These are phyloP conservation scores for Drosophila seclusa DNA, from an alignment of 2,888 invertebrate species.

Conservation along the genomic window DNA sequence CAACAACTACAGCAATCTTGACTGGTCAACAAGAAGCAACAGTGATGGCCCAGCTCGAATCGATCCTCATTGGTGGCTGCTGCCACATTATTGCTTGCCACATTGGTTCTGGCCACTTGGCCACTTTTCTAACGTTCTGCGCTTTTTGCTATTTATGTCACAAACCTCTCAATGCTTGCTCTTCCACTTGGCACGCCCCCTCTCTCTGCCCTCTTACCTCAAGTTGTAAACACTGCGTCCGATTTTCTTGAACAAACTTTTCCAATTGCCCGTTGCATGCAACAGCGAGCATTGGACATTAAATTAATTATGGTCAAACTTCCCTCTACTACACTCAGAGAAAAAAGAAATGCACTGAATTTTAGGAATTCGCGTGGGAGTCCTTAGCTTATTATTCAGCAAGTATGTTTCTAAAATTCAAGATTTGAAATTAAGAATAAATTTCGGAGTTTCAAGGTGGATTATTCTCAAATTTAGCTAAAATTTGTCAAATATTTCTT, in stretches of 20 bases:
- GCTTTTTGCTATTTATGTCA: constrained; percentile 60
- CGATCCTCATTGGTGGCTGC: constrained; percentile 39
- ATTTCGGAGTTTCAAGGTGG: background rate
- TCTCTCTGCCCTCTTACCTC: background rate
- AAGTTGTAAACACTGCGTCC: constrained; percentile 26
- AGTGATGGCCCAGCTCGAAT: constrained; percentile 37
- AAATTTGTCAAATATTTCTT: no score
- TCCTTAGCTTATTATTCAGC: background rate
- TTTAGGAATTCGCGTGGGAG: background rate
- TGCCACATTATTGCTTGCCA: constrained; percentile 15
- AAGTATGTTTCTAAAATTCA: background rate
- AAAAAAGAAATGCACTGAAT: background rate
- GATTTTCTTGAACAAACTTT: constrained; percentile 54
- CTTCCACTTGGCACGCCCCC: constrained; percentile 2
- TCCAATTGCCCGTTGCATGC: constrained; percentile 43
- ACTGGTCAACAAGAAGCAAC: constrained; percentile 9
- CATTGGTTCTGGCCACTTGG: constrained; percentile 62
- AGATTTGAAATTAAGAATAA: background rate
- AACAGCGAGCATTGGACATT: constrained; percentile 57
- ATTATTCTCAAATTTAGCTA: no score
- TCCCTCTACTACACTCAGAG: background rate
- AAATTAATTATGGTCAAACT: constrained; percentile 58
- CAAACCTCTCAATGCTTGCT: background rate
- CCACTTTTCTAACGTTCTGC: constrained; percentile 52
- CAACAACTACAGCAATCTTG: constrained; percentile 1